Percentiles rank a stretch among this genome's conserved stretches.
Evolutionary conservation across 2,888 invertebrate species (phyloP).

Genomic region (Rotaria macrura): DNA sequence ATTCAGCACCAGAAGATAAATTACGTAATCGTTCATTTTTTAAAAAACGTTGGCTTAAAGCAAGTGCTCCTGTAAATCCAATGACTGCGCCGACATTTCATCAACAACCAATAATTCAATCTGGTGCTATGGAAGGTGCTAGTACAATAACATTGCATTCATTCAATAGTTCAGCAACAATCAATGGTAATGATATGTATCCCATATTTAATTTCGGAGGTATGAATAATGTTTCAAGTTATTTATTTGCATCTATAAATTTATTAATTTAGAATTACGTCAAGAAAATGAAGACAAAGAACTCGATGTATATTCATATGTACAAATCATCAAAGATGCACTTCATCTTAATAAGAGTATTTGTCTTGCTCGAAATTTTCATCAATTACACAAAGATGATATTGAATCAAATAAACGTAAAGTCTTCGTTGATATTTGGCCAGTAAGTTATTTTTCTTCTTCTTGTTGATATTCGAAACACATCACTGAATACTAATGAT

Average conservation of each 20-base stretch:
- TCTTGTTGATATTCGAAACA: no score
- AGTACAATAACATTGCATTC: constrained; percentile 9
- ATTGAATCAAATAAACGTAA: constrained; percentile 54
- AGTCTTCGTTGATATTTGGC: constrained; percentile 90
- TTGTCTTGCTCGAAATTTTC: constrained; percentile 81
- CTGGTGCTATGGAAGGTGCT: background rate
- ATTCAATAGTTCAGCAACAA: background rate
- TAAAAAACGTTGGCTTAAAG: constrained; percentile 23
- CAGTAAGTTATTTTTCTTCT: constrained; percentile 61
- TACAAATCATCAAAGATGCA: constrained; percentile 72
- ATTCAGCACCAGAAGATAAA: constrained; percentile 61
- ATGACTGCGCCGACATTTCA: background rate
- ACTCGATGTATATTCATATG: constrained; percentile 60
- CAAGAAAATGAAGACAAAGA: constrained; percentile 27
- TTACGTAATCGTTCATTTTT: constrained; percentile 21
- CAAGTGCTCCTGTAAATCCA: background rate
- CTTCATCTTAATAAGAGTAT: constrained; percentile 85
- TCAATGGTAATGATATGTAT: background rate
- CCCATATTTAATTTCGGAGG: constrained; percentile 25
- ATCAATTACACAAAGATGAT: constrained; percentile 60
- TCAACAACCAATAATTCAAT: constrained; percentile 19
- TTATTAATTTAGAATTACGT: constrained; percentile 23
- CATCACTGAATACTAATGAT: no score
- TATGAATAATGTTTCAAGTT: background rate
- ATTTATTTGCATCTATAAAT: background rate